Evolutionary conservation across 2,113 vertebrate species (phyloP).

Genomic region (Okapia johnstoni): DNA sequence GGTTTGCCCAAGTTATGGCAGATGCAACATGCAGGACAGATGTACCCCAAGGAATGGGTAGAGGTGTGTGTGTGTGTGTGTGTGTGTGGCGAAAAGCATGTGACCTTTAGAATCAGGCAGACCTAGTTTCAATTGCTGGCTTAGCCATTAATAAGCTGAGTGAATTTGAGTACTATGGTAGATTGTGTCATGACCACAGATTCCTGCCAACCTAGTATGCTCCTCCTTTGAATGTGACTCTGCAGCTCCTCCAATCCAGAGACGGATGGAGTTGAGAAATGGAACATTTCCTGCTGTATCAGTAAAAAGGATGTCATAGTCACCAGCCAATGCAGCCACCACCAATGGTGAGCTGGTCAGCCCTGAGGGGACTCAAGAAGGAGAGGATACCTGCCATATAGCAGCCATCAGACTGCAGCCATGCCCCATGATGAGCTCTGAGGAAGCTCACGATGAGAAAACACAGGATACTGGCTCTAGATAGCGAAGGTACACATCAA

Average conservation of each 20-base stretch:
- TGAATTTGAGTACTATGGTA: no score
- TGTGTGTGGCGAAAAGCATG: background rate
- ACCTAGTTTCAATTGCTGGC: background rate
- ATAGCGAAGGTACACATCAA: background rate
- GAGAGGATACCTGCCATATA: background rate
- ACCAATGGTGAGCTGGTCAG: background rate
- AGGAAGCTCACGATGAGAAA: background rate
- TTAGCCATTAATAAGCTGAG: background rate
- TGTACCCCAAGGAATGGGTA: background rate
- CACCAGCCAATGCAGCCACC: background rate
- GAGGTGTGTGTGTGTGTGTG: background rate
- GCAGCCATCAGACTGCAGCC: background rate
- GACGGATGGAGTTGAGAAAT: background rate
- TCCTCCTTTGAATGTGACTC: background rate
- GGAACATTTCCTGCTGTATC: background rate
- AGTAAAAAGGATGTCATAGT: background rate
- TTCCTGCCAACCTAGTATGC: background rate
- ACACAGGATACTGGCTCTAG: background rate
- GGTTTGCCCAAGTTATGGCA: background rate
- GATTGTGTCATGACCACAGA: background rate
- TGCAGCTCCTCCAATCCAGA: background rate
- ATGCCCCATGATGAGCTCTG: background rate
- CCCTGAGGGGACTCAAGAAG: background rate
- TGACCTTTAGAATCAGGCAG: background rate
- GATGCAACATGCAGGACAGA: background rate